These are phyloP conservation scores for Setophaga coronata DNA, from an alignment of 2,113 vertebrate species.

Conservation along the genomic window DNA sequence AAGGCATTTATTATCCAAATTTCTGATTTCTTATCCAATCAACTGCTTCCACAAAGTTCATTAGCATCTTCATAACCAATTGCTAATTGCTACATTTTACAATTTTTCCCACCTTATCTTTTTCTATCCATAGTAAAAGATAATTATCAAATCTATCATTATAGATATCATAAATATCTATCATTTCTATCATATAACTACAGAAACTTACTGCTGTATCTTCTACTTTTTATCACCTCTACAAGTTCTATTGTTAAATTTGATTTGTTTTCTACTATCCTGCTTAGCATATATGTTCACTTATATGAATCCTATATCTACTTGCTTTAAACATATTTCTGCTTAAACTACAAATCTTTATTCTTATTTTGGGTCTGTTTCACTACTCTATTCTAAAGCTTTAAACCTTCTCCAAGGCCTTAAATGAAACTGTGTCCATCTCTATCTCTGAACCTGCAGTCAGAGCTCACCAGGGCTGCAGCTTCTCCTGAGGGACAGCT, in stretches of 20 bases:
- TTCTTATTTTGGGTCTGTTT: not conserved
- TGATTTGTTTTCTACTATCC: not conserved
- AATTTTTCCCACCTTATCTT: not conserved
- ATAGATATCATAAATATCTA: too few relatives aligned
- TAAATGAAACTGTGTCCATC: not conserved
- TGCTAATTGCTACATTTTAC: not conserved
- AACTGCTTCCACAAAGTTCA: not conserved
- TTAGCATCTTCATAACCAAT: not conserved
- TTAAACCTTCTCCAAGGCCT: not conserved
- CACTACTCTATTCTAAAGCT: not conserved
- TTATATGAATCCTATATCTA: not conserved
- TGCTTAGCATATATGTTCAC: not conserved
- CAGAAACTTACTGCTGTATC: not conserved
- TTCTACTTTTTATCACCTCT: not conserved
- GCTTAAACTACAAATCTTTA: not conserved
- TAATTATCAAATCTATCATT: too few relatives aligned
- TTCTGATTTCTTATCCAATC: not conserved
- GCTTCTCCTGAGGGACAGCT: not conserved
- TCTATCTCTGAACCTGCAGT: not conserved
- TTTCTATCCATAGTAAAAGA: not conserved
- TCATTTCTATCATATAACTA: not conserved
- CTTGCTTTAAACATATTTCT: not conserved
- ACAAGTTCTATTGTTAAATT: not conserved
- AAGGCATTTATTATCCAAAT: too few relatives aligned
- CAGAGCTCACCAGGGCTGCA: not conserved